These are phyloP conservation scores for Ibidorhyncha struthersii DNA, from an alignment of 2,113 vertebrate genomes.

Conservation along the genomic window DNA sequence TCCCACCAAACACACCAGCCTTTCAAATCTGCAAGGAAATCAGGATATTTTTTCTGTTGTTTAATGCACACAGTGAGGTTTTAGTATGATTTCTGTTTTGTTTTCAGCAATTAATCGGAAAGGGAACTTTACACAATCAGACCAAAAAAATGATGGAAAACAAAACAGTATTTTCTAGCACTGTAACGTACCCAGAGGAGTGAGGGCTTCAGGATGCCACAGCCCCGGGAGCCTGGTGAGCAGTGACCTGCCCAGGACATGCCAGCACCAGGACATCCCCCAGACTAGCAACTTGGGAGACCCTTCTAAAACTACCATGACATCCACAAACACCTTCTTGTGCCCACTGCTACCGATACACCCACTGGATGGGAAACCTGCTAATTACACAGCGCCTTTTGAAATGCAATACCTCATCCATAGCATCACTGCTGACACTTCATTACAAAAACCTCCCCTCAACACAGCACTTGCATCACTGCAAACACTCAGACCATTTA, in stretches of 20 bases:
- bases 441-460: background rate
- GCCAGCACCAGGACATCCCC: background rate
- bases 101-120: conserved; percentile 19
- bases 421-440: background rate
- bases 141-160: background rate
- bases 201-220: background rate
- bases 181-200: background rate
- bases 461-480: background rate
- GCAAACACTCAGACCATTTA: background rate
- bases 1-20: conserved; percentile 63
- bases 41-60: background rate
- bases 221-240: rapidly evolving
- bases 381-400: background rate
- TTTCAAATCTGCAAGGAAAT: conserved; percentile 20
- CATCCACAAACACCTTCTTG: background rate
- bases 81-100: conserved; percentile 29
- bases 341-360: background rate
- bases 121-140: conserved; percentile 40
- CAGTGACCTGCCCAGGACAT: background rate
- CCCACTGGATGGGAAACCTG: background rate
- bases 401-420: background rate
- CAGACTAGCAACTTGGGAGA: background rate
- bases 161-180: conserved; percentile 13
- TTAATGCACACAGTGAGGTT: conserved; percentile 38
- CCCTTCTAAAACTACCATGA: background rate